Base-by-base conservation (phyloP, 1,140 invertebrate genomes). In the Chlorops oryzae region DNA sequence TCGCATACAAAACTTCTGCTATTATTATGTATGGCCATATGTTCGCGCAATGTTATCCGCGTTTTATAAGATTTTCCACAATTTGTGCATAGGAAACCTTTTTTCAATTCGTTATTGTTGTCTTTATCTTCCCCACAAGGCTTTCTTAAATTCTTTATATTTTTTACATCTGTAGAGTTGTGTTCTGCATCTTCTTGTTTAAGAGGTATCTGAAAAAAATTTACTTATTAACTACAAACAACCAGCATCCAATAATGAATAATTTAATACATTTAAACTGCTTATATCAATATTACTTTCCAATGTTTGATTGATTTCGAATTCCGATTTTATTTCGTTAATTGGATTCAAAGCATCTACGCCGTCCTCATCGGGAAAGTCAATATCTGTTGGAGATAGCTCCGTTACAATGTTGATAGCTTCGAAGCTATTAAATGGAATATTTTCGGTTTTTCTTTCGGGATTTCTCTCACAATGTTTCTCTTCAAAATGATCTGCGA, bases 41-140 rank as follows among this genome's bases (percentile, higher is more conserved):
- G 65, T n/a, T 59, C 55, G 5, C 57, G 34, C 2, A 68, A 43
- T 2, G 57, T 54, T 5, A 57, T 51, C 2, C 58, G 56, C 34
- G 51, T 63, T 35, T 61, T 65, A 32, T 63, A 68, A n/a, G 62
- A 37, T 42, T 68, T 68, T 5, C 47, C 51, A 39, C 65, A 68
- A n/a, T 57, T 37, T 12, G 56, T 43, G 27, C 65, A 68, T 2
- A 25, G 15, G 35, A 15, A 61, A 68, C 5, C 63, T 55, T 1
- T 58, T 59, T 34, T 68, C 62, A 9, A 32, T 32, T 41, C 59
- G 63, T n/a, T 58, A 55, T 1, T 53, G 52, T 42, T 68, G 65
- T 12, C 4, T 2, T 3, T n/a, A 20, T 6, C 2, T 2, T 46
- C 21, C 17, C 41, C 18, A 40, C 40, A 38, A 15, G 28, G 15